Evolutionary conservation across 1,140 invertebrate genomes (phyloP), one percentile per base, ranked within the genome.

Genomic region (Euura lappo): DNA sequence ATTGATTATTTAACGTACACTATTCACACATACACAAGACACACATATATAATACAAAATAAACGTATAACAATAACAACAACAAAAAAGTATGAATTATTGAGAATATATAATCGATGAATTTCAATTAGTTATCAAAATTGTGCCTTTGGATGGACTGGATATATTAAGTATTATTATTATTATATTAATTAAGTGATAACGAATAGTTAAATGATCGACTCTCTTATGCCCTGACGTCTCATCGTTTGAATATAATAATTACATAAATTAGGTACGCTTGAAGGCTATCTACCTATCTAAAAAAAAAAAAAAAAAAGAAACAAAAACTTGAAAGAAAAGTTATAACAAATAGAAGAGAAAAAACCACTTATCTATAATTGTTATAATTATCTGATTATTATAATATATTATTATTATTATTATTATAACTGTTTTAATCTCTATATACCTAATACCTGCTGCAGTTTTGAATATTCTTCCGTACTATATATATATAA

Each of bases 91-190:
- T 69, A 69, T 66, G 64, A 68, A 4, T 68, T 11, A 68, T 7
- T 72, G 65, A 73, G 64, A 73, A 74, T 76, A 77, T 76, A 65
- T 73, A 76, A 77, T 79, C 78, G 77, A 77, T 75, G 74, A 69
- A 79, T 80, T 83, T 78, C 74, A 82, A 80, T 82, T 83, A 78
- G 79, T 84, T 85, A 83, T 85, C 84, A 85, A 85, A 85, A 84
- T 85, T 85, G 84, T 85, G 84, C 84, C 84, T 85, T 85, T 82
- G 80, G 81, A 85, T 78, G 77, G 77, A 85, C 80, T 83, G 78
- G 80, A 79, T 80, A 83, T 78, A 75, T 80, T 80, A 80, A 80
- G 78, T 78, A 80, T 76, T 80, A 78, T 60, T 70, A 70, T 46
- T 60, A 60, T 60, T 3, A 6, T 6, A 70, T 70, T 76, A 70